Evolutionary conservation across 2,113 vertebrate genomes (phyloP).

Genomic region (Lucifuga dentata): DNA sequence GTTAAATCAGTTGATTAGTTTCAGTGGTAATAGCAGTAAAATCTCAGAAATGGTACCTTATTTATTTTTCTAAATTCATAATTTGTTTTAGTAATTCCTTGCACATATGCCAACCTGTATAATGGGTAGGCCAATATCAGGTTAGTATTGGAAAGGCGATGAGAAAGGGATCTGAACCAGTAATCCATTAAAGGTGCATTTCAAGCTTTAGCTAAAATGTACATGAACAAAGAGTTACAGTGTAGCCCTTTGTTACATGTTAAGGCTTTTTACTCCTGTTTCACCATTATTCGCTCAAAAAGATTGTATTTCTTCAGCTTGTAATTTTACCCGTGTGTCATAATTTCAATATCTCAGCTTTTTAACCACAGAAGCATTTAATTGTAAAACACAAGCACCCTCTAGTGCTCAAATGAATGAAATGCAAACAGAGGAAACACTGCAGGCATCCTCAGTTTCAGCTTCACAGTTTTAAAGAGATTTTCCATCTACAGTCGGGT

Average conservation of each 20-base stretch:
- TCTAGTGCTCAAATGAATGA: slow-evolving; percentile 59
- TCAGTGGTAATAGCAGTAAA: background rate
- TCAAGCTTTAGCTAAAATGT: background rate
- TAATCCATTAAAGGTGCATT: too few species aligned
- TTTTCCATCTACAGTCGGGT: background rate
- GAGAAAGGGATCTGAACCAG: background rate
- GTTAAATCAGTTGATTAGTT: slow-evolving; percentile 18
- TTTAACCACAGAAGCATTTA: background rate
- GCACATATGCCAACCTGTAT: background rate
- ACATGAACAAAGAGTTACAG: background rate
- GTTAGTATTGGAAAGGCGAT: background rate
- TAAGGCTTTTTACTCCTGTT: background rate
- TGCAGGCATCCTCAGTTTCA: background rate
- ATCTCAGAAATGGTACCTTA: background rate
- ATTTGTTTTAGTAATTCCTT: background rate
- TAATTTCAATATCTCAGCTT: background rate
- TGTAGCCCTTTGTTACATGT: background rate
- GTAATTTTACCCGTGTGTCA: accelerated
- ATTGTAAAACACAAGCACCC: slow-evolving; percentile 60
- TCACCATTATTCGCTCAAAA: background rate
- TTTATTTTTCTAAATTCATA: background rate
- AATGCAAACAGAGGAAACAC: slow-evolving; percentile 14
- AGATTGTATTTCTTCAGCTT: background rate
- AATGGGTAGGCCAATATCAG: too few species aligned
- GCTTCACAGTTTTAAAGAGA: background rate